These are phyloP conservation scores for Anthopleura xanthogrammica DNA, from an alignment of 92 coral and sea anemone species.

Conservation along the genomic window DNA sequence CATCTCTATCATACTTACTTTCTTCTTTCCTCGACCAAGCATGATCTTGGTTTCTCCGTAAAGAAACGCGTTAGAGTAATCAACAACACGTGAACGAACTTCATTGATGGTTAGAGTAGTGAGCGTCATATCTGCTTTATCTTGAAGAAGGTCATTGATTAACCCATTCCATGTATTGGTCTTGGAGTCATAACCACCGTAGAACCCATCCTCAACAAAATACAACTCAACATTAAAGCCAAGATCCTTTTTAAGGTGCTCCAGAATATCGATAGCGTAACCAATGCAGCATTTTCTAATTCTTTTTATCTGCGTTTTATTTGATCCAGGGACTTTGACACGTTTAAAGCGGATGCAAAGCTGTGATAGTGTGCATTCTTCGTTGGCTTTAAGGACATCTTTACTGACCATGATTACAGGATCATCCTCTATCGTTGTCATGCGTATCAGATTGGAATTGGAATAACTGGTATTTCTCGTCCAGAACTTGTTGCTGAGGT, in stretches of 20 bases:
- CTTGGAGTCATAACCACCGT: constrained; percentile 57
- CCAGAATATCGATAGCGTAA: constrained; percentile 65
- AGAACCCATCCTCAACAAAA: constrained; percentile 66
- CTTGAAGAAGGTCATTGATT: constrained; percentile 65
- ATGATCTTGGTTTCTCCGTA: constrained; percentile 71
- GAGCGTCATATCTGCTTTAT: constrained; percentile 73
- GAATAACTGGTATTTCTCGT: constrained; percentile 5
- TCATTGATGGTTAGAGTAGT: constrained; percentile 66
- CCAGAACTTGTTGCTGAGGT: constrained; percentile 55
- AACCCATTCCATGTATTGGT: constrained; percentile 84
- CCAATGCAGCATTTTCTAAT: constrained; percentile 78
- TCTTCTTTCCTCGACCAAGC: constrained; percentile 27
- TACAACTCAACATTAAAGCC: constrained; percentile 63
- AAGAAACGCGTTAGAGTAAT: constrained; percentile 74
- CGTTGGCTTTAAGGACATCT: constrained; percentile 29
- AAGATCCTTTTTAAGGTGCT: constrained; percentile 49
- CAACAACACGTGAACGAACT: constrained; percentile 59
- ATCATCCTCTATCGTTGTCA: constrained; percentile 58
- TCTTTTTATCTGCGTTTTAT: constrained; percentile 4
- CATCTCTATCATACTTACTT: constrained; percentile 34
- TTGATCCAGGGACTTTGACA: constrained; percentile 11
- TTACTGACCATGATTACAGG: constrained; percentile 54
- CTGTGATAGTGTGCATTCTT: constrained; percentile 54
- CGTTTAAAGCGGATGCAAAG: constrained; percentile 41
- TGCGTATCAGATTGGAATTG: constrained; percentile 32